Percentiles rank a stretch among this genome's conserved stretches.
phyloP scores from a whole-genome alignment of 2,888 invertebrate genomes.

The Azorinus chamasolen region DNA sequence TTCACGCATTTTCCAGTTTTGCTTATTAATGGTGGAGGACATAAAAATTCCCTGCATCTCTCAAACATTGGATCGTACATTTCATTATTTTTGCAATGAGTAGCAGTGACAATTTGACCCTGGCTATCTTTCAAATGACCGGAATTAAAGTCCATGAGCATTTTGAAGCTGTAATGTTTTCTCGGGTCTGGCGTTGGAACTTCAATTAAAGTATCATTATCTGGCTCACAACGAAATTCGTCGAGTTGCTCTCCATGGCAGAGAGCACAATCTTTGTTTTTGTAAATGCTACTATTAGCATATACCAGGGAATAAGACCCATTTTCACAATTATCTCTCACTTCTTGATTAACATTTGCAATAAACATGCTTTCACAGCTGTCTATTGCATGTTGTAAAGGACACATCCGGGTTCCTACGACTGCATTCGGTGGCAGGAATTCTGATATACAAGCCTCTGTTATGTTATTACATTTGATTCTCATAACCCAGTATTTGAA shows the following conservation, averaged over 20 bases:
- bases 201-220: not conserved
- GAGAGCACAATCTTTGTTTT: slow-evolving; percentile 76
- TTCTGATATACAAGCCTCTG: not conserved
- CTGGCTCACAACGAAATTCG: slow-evolving; percentile 21
- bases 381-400: slow-evolving; percentile 8
- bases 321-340: not conserved
- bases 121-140: not conserved
- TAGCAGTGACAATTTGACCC: not conserved
- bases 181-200: not conserved
- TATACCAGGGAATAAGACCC: slow-evolving; percentile 31
- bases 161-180: slow-evolving; percentile 31
- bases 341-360: too few relatives aligned
- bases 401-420: slow-evolving; percentile 16
- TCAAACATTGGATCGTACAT: slow-evolving; percentile 63
- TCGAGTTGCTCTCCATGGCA: slow-evolving; percentile 58
- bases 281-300: slow-evolving; percentile 43
- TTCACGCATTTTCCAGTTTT: slow-evolving; percentile 33
- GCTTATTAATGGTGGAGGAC: slow-evolving; percentile 20
- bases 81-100: slow-evolving; percentile 47
- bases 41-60: slow-evolving; percentile 54
- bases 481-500: slow-evolving; percentile 44
- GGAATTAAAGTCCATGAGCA: slow-evolving; percentile 38
- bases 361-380: not conserved
- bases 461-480: slow-evolving; percentile 26
- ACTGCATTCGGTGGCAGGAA: slow-evolving; percentile 16